Conservation (phyloP, 2,888 invertebrate species). For the Philhelius pedissequus region DNA sequence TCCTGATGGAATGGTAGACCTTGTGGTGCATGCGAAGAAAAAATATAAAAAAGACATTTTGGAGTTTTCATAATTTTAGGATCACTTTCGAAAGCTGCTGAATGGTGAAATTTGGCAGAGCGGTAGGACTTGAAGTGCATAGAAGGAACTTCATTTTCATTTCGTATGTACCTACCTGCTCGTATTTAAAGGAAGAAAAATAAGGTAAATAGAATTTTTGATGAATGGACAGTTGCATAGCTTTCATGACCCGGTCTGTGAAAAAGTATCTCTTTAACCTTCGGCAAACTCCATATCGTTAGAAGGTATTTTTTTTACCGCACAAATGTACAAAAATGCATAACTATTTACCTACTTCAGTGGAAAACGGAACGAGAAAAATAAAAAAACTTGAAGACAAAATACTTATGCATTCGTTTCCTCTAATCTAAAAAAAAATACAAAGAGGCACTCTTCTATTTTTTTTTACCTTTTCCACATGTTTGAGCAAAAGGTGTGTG, state of each 20-base stretch:
- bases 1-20: too few relatives aligned
- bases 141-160: too few relatives aligned
- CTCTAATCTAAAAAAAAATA: constrained; percentile 41
- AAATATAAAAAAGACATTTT: too few relatives aligned
- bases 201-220: constrained; percentile 46
- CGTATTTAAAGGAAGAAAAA: background rate
- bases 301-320: constrained; percentile 1
- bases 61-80: too few relatives aligned
- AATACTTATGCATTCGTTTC: constrained; percentile 26
- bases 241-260: constrained; percentile 27
- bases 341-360: constrained; percentile 52
- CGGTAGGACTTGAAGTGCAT: too few relatives aligned
- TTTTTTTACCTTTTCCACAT: constrained; percentile 32
- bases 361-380: constrained; percentile 27
- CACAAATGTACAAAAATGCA: constrained; percentile 29
- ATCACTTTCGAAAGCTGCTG: too few relatives aligned
- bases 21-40: too few relatives aligned
- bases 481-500: constrained; percentile 42
- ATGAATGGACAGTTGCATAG: constrained; percentile 12
- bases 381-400: constrained; percentile 11
- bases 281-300: background rate
- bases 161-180: too few relatives aligned
- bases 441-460: constrained; percentile 35
- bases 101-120: too few relatives aligned
- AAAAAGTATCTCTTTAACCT: background rate